Evolutionary conservation across 2,888 invertebrate genomes (phyloP), one percentile per base, ranked within the genome.

Genomic region (Pseudolycoriella hygida): DNA sequence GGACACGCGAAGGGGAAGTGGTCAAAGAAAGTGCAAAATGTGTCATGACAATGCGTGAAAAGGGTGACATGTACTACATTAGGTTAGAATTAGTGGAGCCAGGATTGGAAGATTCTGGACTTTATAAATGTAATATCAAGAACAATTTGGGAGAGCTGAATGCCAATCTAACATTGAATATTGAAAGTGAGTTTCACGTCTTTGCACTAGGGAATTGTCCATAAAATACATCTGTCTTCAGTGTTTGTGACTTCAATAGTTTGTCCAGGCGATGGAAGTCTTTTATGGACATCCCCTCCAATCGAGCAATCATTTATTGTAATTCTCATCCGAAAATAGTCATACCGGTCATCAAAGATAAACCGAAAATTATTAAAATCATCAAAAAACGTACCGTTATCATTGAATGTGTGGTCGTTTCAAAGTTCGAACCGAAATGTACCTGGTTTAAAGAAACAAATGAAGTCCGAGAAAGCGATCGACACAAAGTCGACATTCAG

Each of bases 111-210:
- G 97, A 98, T 70, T 94, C 94, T 56, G 98, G 97, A 53, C 73
- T 94, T 50, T 98, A 97, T 72, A 94, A 96, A 67, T 96, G 97
- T 67, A 93, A 92, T 60, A 90, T 94, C 57, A 93, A 92, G 67
- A 97, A 96, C 68, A 77, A 80, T 58, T 78, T 88, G 60, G 98
- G 97, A 55, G 96, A 97, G 74, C 77, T 93, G 52, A 94, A 94
- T 64, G 94, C 94, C 49, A 96, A 96, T 69, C 74, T 96, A 53
- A 93, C 94, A 54, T 77, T 97, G 56, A 96, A 97, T 68, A 92
- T 97, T 69, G 93, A 94, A 81, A 93, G 92, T 92, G 71, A 74
- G 80, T 70, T 40, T 38, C 39, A 11, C n/a, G 39, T 41, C 15
- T 20, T 6, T 25, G 19, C 15, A 45, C 30, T 39, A 32, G n/a